These are phyloP conservation scores for Lasioglossum leucozonium DNA, from an alignment of 2,888 invertebrate genomes.

Conservation along the genomic window DNA sequence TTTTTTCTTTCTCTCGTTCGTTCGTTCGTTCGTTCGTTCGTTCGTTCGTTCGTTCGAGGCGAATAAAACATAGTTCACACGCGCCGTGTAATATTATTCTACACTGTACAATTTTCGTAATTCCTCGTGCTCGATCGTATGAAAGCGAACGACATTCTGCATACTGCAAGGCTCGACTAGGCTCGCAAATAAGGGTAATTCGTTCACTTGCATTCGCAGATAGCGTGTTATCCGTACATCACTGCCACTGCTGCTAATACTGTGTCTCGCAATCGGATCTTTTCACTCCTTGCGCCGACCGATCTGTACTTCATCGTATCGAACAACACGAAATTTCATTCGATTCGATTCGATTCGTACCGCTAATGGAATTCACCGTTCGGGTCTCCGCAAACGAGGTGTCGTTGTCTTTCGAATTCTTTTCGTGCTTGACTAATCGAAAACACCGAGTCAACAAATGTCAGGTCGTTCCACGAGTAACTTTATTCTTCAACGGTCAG, in stretches of 20 bases:
- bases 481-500: not conserved
- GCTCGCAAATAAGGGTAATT: slow-evolving; percentile 33
- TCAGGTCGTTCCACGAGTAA: not conserved
- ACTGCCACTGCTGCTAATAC: slow-evolving; percentile 15
- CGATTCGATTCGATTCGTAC: not conserved
- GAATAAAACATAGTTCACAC: slow-evolving; percentile 47
- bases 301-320: not conserved
- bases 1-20: not conserved
- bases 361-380: not conserved
- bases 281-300: not conserved
- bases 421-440: not conserved
- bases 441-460: not conserved
- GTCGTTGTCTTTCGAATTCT: not conserved
- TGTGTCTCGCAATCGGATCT: slow-evolving; percentile 11
- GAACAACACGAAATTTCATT: not conserved
- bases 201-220: slow-evolving; percentile 24
- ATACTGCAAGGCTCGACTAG: slow-evolving; percentile 38
- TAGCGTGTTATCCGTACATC: slow-evolving; percentile 15
- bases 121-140: slow-evolving; percentile 16
- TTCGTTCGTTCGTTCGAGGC: slow-evolving; percentile 37
- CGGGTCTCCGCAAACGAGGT: not conserved
- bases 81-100: slow-evolving; percentile 60
- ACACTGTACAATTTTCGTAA: slow-evolving; percentile 67
- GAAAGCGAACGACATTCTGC: slow-evolving; percentile 38
- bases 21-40: slow-evolving; percentile 27